Evolutionary conservation across 2,888 invertebrate species (phyloP), one percentile per base, ranked within the genome.

Genomic region (Nephrotoma flavescens): DNA sequence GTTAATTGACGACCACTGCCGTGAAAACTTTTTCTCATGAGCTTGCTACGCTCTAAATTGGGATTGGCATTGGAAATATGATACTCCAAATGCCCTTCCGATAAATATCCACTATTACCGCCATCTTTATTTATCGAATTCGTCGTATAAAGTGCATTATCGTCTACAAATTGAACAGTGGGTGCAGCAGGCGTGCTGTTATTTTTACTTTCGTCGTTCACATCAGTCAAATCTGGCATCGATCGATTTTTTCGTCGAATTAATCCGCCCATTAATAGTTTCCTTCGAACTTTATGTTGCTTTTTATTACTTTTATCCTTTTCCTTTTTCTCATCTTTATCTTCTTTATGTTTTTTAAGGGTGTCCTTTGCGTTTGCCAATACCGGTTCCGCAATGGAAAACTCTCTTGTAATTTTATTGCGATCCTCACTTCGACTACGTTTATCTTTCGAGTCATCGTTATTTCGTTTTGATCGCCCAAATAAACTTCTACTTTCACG

Each of bases 171-270:
- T 19, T 92, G 12, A n/a, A 19, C 15, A 6, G 15, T 12, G 6
- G 44, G 15, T 47, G 41, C 86, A 2, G 90, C 87, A 89, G 90
- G 44, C 88, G 89, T 88, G 89, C 91, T 42, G 89, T 90, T 88
- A 89, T 88, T 71, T 88, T 90, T 89, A 88, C 92, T 89, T 87
- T 90, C 89, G 86, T 89, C 90, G 83, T 89, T 95, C 0, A 95
- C 95, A 90, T 97, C 97, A 0, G 97, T 95, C 86, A 97, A 92
- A 92, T 97, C 97, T 0, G 97, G 97, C 96, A 97, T 96, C 87
- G 97, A 97, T 88, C 97, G 93, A 90, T 97, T 97, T 90, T 97
- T 97, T 44, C 97, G 93, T 87, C 96, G 94, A 86, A 97, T 97
- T 86, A 97, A 92, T 1, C 97, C 97, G 12, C 97, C 97, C 97